Base-by-base conservation (phyloP, 2,888 invertebrate genomes). In the Drosophila kuntzei region DNA sequence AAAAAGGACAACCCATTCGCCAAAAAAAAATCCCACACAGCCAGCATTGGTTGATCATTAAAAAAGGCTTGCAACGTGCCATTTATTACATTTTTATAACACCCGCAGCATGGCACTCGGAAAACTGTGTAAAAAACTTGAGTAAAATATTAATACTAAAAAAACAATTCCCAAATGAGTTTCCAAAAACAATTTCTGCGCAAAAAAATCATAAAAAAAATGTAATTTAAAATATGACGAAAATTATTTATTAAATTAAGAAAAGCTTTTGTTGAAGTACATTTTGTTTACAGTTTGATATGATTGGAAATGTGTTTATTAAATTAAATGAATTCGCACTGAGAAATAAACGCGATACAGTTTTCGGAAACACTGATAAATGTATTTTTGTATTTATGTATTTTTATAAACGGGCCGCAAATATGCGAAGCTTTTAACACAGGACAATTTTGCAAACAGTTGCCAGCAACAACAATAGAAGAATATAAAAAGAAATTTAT, bases 51-150 rank as follows among this genome's bases (percentile, higher is more conserved):
- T 41, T 64, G 86, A 74, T 86, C 83, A 83, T 83, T 88, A 83
- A 88, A 82, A 85, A 88, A 65, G 82, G 87, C 83, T 82, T 88
- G 73, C 60, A 67, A 58, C 53, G 37, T 54, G 58, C 68, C 72
- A 71, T 82, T 85, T 88, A 75, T 87, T 69, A 75, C 76, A 61
- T 76, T 82, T 78, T 88, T 82, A 86, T 66, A 61, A 50, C 47
- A 27, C 43, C 67, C 59, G 32, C 68, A 68, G 64, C 64, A 18
- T 22, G 63, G 50, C 34, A 53, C 20, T 68, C 22, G 53, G 55
- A 18, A 27, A 53, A 41, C 51, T 12, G 27, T 41, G 6, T 6
- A 18, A 62, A 66, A 67, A 57, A 50, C 29, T 59, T 59, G 12
- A 22, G 18, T 11, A 2, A 32, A 58, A 53, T 64, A 57, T 69